These are phyloP conservation scores for Oxyruncus cristatus DNA, from an alignment of 2,113 vertebrate species.

Conservation along the genomic window DNA sequence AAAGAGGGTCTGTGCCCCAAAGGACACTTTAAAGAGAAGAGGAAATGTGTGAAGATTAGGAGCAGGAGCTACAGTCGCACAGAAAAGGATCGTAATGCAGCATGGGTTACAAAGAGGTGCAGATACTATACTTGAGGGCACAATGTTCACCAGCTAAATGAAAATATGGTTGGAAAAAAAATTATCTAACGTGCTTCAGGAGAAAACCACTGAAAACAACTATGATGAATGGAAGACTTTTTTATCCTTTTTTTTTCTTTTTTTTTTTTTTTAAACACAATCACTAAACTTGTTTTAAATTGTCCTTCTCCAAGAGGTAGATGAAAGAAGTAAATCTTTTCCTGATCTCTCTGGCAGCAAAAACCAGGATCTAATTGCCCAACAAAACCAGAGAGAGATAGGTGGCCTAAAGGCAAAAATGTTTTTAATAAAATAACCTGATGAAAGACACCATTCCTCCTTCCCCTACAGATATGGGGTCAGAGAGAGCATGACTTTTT, in stretches of 20 bases:
- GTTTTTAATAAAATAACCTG: not conserved
- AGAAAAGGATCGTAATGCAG: not conserved
- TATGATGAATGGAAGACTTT: not conserved
- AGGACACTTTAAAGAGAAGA: not conserved
- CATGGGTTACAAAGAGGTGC: not conserved
- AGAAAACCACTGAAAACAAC: not conserved
- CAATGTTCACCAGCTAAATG: not conserved
- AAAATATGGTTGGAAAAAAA: not conserved
- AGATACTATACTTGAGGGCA: not conserved
- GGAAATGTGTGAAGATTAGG: not conserved
- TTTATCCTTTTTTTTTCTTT: fast-evolving
- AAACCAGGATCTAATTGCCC: not conserved
- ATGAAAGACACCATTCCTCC: not conserved
- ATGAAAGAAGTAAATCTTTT: conserved; percentile 18
- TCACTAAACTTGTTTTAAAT: not conserved
- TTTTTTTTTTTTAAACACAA: not conserved
- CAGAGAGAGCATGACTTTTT: not conserved
- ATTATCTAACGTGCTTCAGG: not conserved
- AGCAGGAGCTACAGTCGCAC: not conserved
- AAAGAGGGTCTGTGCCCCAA: not conserved
- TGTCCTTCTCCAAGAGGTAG: not conserved
- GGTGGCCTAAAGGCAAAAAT: not conserved
- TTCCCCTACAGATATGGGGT: not conserved
- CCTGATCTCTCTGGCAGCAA: not conserved
- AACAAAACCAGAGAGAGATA: not conserved